phyloP scores from a whole-genome alignment of 2,888 invertebrate genomes.

The Troides helena region DNA sequence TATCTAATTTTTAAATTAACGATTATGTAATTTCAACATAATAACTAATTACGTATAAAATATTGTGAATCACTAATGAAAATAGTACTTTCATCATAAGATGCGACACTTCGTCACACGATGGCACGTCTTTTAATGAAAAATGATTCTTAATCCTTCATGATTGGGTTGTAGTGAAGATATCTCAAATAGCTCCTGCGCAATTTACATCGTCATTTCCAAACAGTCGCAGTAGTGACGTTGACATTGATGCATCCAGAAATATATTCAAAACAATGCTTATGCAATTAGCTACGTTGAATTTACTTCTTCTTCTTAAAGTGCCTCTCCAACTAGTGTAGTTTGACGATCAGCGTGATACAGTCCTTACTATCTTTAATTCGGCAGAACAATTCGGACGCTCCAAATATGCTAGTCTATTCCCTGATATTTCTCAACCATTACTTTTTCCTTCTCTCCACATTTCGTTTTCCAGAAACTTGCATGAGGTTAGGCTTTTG shows the following conservation, averaged over 20 bases:
- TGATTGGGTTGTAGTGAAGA: neutral
- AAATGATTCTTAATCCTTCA: slow-evolving; percentile 2
- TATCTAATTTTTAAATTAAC: too few species aligned
- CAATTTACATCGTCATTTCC: slow-evolving; percentile 41
- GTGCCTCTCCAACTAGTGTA: too few species aligned
- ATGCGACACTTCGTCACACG: neutral
- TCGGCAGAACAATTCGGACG: too few species aligned
- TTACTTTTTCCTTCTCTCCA: too few species aligned
- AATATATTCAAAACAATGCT: neutral
- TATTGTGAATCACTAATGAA: neutral
- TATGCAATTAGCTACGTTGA: too few species aligned
- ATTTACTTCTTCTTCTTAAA: too few species aligned
- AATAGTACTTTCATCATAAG: neutral
- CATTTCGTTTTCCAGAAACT: too few species aligned
- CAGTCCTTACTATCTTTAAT: too few species aligned
- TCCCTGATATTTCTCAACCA: too few species aligned
- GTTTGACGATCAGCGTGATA: too few species aligned
- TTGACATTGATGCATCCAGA: neutral
- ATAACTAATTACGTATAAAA: neutral
- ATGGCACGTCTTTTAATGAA: neutral
- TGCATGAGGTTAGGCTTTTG: too few species aligned
- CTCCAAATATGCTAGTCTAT: too few species aligned
- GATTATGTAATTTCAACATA: neutral
- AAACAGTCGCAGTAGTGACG: slow-evolving; percentile 27
- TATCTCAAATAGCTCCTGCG: slow-evolving; percentile 32